Conservation (phyloP, 53 echinoderm and acorn worm species). For the Echinometra lucunter region DNA sequence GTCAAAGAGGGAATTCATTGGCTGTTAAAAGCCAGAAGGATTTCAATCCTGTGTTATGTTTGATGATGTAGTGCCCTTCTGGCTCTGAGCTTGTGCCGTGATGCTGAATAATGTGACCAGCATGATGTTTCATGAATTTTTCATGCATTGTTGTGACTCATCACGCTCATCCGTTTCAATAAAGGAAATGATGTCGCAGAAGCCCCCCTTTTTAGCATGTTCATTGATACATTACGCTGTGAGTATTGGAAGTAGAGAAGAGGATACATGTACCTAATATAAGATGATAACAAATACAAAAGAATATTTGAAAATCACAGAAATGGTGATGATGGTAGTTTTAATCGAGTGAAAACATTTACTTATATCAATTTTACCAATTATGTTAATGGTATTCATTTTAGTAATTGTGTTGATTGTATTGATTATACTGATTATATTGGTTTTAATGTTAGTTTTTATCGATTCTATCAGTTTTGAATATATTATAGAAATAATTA, state of each 20-base stretch:
- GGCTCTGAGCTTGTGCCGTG: not conserved
- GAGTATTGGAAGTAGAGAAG: not conserved
- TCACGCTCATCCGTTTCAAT: not conserved
- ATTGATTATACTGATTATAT: no score
- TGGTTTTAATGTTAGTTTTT: no score
- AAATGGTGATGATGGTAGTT: not conserved
- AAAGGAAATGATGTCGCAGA: not conserved
- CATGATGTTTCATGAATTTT: conserved; percentile 2
- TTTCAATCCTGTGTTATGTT: not conserved
- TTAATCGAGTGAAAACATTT: no score
- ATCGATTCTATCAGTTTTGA: no score
- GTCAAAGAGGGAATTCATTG: no score
- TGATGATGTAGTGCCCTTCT: not conserved
- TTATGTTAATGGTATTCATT: no score
- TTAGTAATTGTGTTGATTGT: no score
- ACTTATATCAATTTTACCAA: no score
- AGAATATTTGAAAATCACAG: not conserved
- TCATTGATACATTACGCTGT: not conserved
- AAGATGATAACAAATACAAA: not conserved
- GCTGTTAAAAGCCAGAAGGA: not conserved
- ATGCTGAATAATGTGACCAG: not conserved
- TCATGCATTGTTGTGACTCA: conserved; percentile 18
- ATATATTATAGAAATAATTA: no score
- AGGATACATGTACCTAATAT: not conserved
- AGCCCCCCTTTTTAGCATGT: not conserved